These are phyloP conservation scores for Pentamera pediparva DNA, from an alignment of 53 echinoderm and acorn worm species.

Conservation along the genomic window DNA sequence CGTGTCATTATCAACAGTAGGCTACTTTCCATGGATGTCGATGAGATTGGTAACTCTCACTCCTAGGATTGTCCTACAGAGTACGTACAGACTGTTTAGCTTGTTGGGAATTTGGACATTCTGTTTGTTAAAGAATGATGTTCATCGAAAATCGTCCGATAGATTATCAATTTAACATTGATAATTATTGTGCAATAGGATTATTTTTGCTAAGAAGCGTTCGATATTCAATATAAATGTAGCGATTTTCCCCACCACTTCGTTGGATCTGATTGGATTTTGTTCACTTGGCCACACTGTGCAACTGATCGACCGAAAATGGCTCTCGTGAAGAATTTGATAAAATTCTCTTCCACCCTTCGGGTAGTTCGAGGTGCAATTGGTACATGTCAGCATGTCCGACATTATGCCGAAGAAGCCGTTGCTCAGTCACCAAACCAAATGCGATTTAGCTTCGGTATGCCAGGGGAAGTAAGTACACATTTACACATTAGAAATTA, in stretches of 20 bases:
- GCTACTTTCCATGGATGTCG: no score
- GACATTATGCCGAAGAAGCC: slow-evolving; percentile 5
- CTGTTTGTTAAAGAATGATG: neutral
- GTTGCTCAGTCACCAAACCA: neutral
- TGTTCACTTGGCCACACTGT: neutral
- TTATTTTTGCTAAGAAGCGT: no score
- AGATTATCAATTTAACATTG: no score
- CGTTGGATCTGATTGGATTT: neutral
- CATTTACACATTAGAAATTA: no score
- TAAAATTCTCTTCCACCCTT: slow-evolving; percentile 9
- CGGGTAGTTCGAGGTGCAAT: slow-evolving; percentile 1
- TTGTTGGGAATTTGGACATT: neutral
- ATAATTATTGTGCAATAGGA: no score
- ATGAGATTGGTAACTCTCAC: no score
- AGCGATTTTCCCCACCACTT: neutral
- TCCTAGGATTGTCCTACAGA: neutral
- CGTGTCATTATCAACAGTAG: no score
- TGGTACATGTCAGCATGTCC: slow-evolving; percentile 22
- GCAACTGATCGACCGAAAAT: neutral
- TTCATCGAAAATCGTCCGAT: no score
- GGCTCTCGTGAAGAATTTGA: slow-evolving; percentile 11
- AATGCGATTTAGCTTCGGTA: slow-evolving; percentile 24
- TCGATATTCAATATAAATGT: neutral
- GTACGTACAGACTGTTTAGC: neutral
- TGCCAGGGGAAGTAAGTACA: slow-evolving; percentile 12